Conservation (phyloP, 2,113 vertebrate species). For the Xiphophorus couchianus region DNA sequence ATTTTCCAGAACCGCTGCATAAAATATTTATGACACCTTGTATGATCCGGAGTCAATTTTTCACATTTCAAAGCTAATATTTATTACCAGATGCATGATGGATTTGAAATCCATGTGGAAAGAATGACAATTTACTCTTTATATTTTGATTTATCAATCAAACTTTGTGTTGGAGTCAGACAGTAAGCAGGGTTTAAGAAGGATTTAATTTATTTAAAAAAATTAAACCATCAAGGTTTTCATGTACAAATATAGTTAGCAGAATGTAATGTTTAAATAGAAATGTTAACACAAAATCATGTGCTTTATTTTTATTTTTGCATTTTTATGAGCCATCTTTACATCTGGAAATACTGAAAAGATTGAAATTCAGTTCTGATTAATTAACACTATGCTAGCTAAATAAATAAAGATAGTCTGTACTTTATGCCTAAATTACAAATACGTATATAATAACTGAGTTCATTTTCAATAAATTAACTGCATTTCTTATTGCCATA, state of each 20-base stretch:
- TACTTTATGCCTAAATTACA: neutral
- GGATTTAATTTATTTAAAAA: neutral
- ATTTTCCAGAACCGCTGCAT: conserved; percentile 57
- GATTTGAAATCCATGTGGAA: conserved; percentile 4
- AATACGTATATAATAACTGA: neutral
- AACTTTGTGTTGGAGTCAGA: conserved; percentile 6
- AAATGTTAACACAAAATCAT: neutral
- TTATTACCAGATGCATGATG: neutral
- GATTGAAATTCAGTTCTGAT: neutral
- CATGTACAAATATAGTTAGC: too few species aligned
- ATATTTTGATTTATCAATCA: conserved; percentile 30
- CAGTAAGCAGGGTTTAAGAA: neutral
- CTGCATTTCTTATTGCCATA: neutral
- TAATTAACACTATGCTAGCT: neutral
- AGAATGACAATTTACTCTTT: neutral
- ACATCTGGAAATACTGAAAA: neutral
- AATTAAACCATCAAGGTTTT: too few species aligned
- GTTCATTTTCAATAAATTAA: neutral
- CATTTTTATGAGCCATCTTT: neutral
- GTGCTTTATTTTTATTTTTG: neutral
- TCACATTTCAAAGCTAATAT: neutral
- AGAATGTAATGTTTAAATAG: too few species aligned
- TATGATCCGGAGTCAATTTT: conserved; percentile 41
- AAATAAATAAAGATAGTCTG: neutral
- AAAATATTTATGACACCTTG: conserved; percentile 69